Base-by-base conservation (phyloP, 1,140 invertebrate genomes). In the Aphelinus atriplicis region DNA sequence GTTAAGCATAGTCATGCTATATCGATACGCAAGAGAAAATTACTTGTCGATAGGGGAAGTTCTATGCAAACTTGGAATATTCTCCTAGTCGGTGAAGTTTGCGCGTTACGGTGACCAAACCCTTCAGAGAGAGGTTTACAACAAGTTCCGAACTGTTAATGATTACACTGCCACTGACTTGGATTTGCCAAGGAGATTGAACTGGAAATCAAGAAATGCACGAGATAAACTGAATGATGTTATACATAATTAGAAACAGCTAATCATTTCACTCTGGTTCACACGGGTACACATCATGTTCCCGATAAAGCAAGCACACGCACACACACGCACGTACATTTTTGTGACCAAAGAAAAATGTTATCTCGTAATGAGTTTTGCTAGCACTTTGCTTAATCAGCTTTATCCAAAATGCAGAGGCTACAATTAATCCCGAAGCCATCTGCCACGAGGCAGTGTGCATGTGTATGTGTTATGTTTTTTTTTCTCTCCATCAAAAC, bases 91-190 rank as follows among this genome's bases (percentile, higher is more conserved):
- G 45, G 58, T 62, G 57, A 74, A 62, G 42, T 68, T 60, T 43
- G 72, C 45, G 56, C 10, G 65, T 63, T 55, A 68, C 65, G 48
- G 57, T 63, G 73, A 68, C 73, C 65, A 56, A 74, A 45, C 66
- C 46, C 56, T 47, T 48, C 1, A 10, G 66, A 56, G 51, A 63
- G 51, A 71, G 57, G 43, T 65, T 74, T 48, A 9, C 48, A 74
- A 67, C 73, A 66, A 68, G 73, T 74, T 67, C 46, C 10, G 63
- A 74, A 74, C 72, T 68, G 58, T 74, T 74, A 74, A 74, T 67
- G 65, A 74, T 74, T 62, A 58, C 65, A 10, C 61, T 68, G 6
- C 51, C n/a, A 43, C 9, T 61, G 50, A 61, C 57, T 26, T 26
- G 26, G 26, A 26, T 26, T 26, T 26, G 26, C 26, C 26, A 26